A percentile compares a stretch with the other conserved stretches of the same genome.
phyloP scores from a whole-genome alignment of 2,888 invertebrate species.

The Tridacna gigas region DNA sequence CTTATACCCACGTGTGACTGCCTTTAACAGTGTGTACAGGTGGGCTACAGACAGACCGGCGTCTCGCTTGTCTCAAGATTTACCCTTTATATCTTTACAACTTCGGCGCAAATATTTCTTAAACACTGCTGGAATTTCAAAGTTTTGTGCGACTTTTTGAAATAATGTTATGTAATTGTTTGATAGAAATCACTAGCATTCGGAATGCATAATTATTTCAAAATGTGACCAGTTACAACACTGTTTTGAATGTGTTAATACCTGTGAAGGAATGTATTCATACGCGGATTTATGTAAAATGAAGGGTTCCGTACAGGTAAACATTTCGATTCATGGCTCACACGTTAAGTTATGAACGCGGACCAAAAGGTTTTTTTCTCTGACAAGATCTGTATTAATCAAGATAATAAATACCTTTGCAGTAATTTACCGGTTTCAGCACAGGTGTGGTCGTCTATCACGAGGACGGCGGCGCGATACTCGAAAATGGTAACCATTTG shows the following conservation, averaged over 20 bases:
- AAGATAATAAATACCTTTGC: conserved; percentile 52
- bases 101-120: not conserved
- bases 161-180: too few relatives aligned
- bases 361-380: conserved; percentile 43
- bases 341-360: conserved; percentile 47
- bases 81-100: not conserved
- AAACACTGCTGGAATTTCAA: not conserved
- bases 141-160: not conserved
- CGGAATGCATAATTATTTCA: too few relatives aligned
- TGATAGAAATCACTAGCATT: too few relatives aligned
- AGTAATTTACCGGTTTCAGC: conserved; percentile 37
- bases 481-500: not conserved
- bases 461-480: conserved; percentile 5
- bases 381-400: conserved; percentile 51
- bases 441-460: conserved; percentile 25
- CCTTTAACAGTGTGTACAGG: conserved; percentile 55
- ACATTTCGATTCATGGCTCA: conserved; percentile 57
- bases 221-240: not conserved
- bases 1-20: conserved; percentile 43
- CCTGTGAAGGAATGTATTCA: conserved; percentile 6
- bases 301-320: conserved; percentile 45
- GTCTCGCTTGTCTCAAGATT: conserved; percentile 50
- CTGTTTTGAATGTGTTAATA: not conserved
- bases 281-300: conserved; percentile 6
- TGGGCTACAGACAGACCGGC: conserved; percentile 67